Conservation (phyloP, 2,113 vertebrate genomes). For the Stigmatopora argus region DNA sequence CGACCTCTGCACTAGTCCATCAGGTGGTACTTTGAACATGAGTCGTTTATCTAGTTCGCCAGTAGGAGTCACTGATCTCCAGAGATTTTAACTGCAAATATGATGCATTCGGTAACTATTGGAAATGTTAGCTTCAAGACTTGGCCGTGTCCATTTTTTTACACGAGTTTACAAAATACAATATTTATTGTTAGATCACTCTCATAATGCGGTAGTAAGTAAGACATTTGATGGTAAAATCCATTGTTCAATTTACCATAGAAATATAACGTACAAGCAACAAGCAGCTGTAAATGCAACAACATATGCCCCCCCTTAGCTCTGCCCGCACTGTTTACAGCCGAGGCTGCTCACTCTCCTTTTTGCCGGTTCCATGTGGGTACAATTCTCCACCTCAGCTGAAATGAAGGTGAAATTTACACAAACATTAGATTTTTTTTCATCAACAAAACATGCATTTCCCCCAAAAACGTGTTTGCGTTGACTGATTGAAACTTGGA, state of each 20-base stretch:
- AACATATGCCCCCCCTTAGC: constrained; percentile 15
- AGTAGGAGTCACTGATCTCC: constrained; percentile 31
- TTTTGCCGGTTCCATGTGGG: constrained; percentile 46
- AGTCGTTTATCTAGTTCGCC: constrained; percentile 16
- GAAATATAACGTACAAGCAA: background rate
- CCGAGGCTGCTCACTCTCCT: background rate
- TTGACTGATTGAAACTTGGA: constrained; percentile 22
- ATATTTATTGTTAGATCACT: too few relatives aligned
- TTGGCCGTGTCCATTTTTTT: background rate
- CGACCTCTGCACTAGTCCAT: too few relatives aligned
- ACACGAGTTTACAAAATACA: background rate
- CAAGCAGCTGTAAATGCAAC: constrained; percentile 38
- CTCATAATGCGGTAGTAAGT: background rate
- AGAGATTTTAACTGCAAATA: background rate
- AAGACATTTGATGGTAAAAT: background rate
- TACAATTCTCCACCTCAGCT: background rate
- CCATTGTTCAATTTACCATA: background rate
- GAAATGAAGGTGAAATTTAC: background rate
- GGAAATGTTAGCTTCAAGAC: background rate
- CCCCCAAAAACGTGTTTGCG: background rate
- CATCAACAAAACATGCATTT: background rate
- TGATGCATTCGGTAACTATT: constrained; percentile 17
- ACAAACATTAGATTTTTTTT: background rate
- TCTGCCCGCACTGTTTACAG: constrained; percentile 13
- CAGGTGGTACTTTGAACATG: too few relatives aligned